Base-by-base conservation (phyloP, 2,888 invertebrate genomes). In the Timema podura region DNA sequence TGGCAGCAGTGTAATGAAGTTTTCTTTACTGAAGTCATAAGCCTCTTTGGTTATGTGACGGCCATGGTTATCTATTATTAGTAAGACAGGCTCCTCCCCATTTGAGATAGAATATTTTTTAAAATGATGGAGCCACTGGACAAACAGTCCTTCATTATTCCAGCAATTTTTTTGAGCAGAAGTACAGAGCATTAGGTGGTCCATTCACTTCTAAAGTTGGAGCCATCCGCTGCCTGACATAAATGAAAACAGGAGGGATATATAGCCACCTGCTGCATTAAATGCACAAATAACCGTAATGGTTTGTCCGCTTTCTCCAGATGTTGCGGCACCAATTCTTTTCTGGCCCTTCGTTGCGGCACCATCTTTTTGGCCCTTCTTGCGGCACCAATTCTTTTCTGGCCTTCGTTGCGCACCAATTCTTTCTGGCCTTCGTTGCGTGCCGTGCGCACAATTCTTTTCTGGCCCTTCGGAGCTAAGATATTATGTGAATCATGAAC, bases 401-500 rank as follows among this genome's bases (percentile, higher is more conserved):
- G n/a, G n/a, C n/a, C n/a, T n/a, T n/a, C n/a, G 73, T 73, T 46
- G 51, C 44, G 65, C 69, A 30, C 75, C 76, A 30, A 76, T 72
- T 64, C 75, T 74, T 69, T 75, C 44, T n/a, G n/a, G n/a, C n/a
- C n/a, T n/a, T n/a, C n/a, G n/a, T n/a, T n/a, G n/a, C n/a, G n/a
- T n/a, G n/a, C n/a, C n/a, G n/a, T n/a, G n/a, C n/a, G n/a, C n/a
- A n/a, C 76, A 30, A 76, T 72, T 64, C 75, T 74, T 69, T 75
- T 46, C 64, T 67, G 15, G 74, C 76, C 69, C 72, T 68, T 75
- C 59, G 65, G 16, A 16, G 75, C 76, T 9, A 77, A 67, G 61
- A 77, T 72, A 68, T 74, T 76, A 44, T 72, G 74, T 47, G 71
- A 65, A 57, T 75, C 73, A 3, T 76, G 71, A 16, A 77, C 77